Evolutionary conservation across 2,113 vertebrate genomes (phyloP).

Genomic region (Equus quagga): DNA sequence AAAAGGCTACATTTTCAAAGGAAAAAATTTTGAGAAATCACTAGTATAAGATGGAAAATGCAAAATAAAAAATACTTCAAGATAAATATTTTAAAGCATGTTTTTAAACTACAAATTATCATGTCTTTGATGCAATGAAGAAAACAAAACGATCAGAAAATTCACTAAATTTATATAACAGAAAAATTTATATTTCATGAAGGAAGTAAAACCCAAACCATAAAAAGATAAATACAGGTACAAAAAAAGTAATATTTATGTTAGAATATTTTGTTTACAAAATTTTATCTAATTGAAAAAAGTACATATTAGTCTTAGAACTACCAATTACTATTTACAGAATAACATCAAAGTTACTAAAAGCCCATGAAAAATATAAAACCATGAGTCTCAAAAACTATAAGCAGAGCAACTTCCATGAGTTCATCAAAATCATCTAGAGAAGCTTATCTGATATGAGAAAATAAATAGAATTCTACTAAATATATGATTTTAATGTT

Average conservation of each 20-base stretch:
- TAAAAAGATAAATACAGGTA: not conserved
- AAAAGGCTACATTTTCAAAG: not conserved
- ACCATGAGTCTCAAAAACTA: not conserved
- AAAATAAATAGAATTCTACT: slow-evolving; percentile 14
- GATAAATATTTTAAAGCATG: not conserved
- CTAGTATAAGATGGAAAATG: not conserved
- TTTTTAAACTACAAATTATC: not conserved
- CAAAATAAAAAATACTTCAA: not conserved
- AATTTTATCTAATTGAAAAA: slow-evolving; percentile 28
- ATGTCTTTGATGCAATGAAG: not conserved
- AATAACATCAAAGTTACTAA: not conserved
- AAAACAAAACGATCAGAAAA: not conserved
- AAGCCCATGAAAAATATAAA: not conserved
- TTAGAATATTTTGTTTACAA: not conserved
- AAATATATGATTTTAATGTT: not conserved
- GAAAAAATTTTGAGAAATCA: not conserved
- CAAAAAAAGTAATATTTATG: not conserved
- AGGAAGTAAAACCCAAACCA: not conserved
- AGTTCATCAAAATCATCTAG: slow-evolving; percentile 5
- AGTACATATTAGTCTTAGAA: not conserved
- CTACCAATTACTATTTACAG: not conserved
- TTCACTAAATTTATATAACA: not conserved
- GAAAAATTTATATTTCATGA: not conserved
- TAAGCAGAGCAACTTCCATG: not conserved
- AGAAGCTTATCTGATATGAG: not conserved